phyloP scores from a whole-genome alignment of 2,888 invertebrate species.

The Calliscelio sp. region DNA sequence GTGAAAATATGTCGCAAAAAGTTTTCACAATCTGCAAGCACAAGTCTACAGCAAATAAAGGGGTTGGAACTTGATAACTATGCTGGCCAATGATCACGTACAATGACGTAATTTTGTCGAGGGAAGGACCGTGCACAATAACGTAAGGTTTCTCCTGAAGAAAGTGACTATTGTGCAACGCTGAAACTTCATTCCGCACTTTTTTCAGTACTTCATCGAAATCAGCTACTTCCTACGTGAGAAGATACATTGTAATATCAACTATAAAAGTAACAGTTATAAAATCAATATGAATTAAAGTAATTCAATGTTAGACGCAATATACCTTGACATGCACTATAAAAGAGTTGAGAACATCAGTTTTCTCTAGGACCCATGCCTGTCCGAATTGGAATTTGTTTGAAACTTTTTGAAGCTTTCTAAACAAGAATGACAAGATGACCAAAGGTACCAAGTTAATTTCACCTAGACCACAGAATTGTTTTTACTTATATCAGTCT shows the following conservation, averaged over 20 bases:
- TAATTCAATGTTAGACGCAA: not conserved
- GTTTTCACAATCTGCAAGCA: slow-evolving; percentile 59
- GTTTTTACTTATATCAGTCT: too few relatives aligned
- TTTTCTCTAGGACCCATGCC: slow-evolving; percentile 36
- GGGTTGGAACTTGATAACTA: slow-evolving; percentile 55
- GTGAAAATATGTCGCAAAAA: slow-evolving; percentile 40
- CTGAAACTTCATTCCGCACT: too few relatives aligned
- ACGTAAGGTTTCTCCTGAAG: slow-evolving; percentile 52
- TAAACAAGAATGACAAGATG: slow-evolving; percentile 33
- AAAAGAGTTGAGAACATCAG: slow-evolving; percentile 7
- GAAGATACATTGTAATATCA: too few relatives aligned
- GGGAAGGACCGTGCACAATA: slow-evolving; percentile 55
- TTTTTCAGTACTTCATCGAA: too few relatives aligned
- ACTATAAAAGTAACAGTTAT: too few relatives aligned
- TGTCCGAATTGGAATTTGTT: slow-evolving; percentile 41
- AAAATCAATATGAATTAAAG: not conserved
- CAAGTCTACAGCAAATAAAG: slow-evolving; percentile 59
- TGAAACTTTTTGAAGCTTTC: slow-evolving; percentile 33
- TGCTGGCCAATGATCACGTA: slow-evolving; percentile 50
- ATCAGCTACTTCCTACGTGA: too few relatives aligned
- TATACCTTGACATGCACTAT: slow-evolving; percentile 35
- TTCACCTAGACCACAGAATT: slow-evolving; percentile 4
- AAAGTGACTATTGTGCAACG: slow-evolving; percentile 40
- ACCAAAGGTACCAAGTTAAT: slow-evolving; percentile 26
- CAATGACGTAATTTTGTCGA: slow-evolving; percentile 45